Base-by-base conservation (phyloP, 1,140 invertebrate species). In the Ceratosolen solmsi region DNA sequence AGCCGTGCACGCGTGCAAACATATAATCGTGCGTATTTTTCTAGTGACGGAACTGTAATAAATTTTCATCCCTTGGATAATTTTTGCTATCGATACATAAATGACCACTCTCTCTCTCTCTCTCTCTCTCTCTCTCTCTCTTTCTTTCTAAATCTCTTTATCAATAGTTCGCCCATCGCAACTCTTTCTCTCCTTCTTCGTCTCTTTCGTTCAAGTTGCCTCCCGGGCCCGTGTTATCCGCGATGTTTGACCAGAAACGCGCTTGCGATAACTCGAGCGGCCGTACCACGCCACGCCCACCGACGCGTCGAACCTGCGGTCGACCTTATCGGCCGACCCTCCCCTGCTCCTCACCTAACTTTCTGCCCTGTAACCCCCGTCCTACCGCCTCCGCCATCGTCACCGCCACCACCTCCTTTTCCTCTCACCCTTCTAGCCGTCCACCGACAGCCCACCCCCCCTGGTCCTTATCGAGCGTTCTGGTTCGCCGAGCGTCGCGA, bases 401-500 rank as follows among this genome's bases (percentile, higher is more conserved):
- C 58, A 25, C n/a, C n/a, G n/a, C n/a, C n/a, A n/a, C n/a, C n/a
- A n/a, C n/a, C n/a, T n/a, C n/a, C n/a, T n/a, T n/a, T n/a, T n/a
- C n/a, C n/a, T n/a, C n/a, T n/a, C n/a, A n/a, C 58, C 51, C 51
- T 22, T 3, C 51, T 54, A 3, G 51, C 51, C 51, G 51, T 5
- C 9, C 11, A 54, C 51, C 20, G 51, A 17, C 11, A 17, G 9
- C 51, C 51, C 20, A 11, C 5, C 60, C 17, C n/a, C 38, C 58
- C 36, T 82, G 80, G 84, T 85, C 84, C 85, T 88, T 88, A 88
- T 88, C 87, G 84, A 87, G 82, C 78, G 86, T 88, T 87, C 86
- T 86, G 78, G 84, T 85, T 87, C 86, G 86, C 27, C 83, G 86
- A 85, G 54, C 83, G 82, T 60, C 63, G 79, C 79, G 58, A 56